These are phyloP conservation scores for Lutraria rhynchaena DNA, from an alignment of 1,140 invertebrate genomes.

Conservation along the genomic window DNA sequence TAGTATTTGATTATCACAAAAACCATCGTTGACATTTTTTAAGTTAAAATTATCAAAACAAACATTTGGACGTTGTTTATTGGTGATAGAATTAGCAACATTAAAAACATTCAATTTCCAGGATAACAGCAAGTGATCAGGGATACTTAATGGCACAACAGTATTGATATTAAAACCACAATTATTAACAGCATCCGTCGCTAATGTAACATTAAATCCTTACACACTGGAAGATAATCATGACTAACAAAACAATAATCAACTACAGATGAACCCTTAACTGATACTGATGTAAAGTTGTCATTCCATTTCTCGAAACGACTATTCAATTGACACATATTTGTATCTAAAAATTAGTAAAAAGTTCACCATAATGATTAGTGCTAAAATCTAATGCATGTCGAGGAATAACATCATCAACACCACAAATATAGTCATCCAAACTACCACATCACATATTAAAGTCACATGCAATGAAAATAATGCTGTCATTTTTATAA, in stretches of 20 bases:
- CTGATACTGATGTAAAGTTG: slow-evolving; percentile 33
- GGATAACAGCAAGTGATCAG: slow-evolving; percentile 20
- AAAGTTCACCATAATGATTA: slow-evolving; percentile 28
- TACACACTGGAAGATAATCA: background rate
- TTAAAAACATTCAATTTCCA: slow-evolving; percentile 10
- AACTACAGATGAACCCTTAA: slow-evolving; percentile 33
- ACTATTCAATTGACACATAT: slow-evolving; percentile 33
- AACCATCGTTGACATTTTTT: background rate
- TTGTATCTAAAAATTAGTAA: slow-evolving; percentile 15
- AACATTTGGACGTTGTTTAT: background rate
- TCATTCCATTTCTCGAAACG: background rate
- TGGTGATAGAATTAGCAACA: too few relatives aligned
- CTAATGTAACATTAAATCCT: slow-evolving; percentile 3
- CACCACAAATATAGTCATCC: slow-evolving; percentile 39
- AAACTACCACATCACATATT: slow-evolving; percentile 35
- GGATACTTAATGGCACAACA: background rate
- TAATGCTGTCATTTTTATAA: slow-evolving; percentile 42
- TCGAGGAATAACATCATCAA: slow-evolving; percentile 20
- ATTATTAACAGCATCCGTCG: background rate
- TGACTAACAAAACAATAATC: slow-evolving; percentile 43
- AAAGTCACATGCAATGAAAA: slow-evolving; percentile 45
- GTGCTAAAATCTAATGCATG: slow-evolving; percentile 39
- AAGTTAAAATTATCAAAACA: slow-evolving; percentile 18
- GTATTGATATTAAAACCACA: background rate
- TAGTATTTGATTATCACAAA: background rate